Evolutionary conservation across 2,113 vertebrate genomes (phyloP).

Genomic region (Telmatochromis sp.): DNA sequence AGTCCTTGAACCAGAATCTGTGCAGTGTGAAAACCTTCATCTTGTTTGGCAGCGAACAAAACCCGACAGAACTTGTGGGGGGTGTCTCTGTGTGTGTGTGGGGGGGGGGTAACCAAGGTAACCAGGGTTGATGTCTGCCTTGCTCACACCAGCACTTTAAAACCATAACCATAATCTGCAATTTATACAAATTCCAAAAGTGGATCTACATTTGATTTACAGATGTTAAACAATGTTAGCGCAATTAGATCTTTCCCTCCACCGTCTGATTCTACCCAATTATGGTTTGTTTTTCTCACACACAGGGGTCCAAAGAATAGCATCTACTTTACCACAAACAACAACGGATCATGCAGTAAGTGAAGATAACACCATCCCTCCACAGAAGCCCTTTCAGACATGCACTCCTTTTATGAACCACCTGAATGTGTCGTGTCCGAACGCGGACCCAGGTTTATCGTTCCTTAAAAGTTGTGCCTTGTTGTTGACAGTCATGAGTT

Average conservation of each 20-base stretch:
- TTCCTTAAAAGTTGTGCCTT: neutral
- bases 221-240: neutral
- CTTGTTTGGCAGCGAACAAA: slow-evolving; percentile 1
- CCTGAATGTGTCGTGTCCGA: neutral
- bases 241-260: neutral
- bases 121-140: neutral
- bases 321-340: slow-evolving; percentile 80
- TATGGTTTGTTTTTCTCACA: slow-evolving; percentile 20
- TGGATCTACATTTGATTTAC: slow-evolving; percentile 5
- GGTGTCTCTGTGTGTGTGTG: neutral
- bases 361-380: slow-evolving; percentile 7
- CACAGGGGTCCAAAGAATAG: slow-evolving; percentile 74
- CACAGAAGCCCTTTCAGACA: neutral
- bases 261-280: neutral
- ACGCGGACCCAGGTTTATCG: neutral
- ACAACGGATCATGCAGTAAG: slow-evolving; percentile 87
- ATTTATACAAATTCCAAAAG: slow-evolving; percentile 18
- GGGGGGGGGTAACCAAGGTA: neutral
- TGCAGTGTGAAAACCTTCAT: slow-evolving; percentile 22
- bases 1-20: slow-evolving; percentile 16
- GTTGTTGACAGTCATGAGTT: neutral
- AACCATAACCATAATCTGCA: slow-evolving; percentile 17
- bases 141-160: neutral
- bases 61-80: neutral
- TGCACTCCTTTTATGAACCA: neutral